Conservation (phyloP, 2,888 invertebrate genomes). For the Nezara viridula region DNA sequence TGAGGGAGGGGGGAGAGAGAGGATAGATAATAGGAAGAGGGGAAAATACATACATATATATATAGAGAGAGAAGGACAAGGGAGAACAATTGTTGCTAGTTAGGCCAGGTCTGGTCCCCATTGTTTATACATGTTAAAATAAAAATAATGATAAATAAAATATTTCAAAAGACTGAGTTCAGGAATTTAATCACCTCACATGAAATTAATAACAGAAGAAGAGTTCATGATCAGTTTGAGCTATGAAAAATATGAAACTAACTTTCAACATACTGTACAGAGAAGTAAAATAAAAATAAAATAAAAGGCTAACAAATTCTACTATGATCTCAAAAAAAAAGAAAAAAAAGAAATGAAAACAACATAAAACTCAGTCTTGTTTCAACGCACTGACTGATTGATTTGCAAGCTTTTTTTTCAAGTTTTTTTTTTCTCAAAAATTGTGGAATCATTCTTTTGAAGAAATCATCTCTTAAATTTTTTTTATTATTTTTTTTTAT, state of each 20-base stretch:
- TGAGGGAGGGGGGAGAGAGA: slow-evolving; percentile 50
- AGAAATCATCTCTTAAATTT: slow-evolving; percentile 45
- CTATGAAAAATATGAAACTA: slow-evolving; percentile 49
- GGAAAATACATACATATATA: slow-evolving; percentile 23
- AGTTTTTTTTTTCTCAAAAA: slow-evolving; percentile 29
- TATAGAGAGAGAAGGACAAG: slow-evolving; percentile 54
- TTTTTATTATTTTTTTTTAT: slow-evolving; percentile 29
- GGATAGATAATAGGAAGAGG: slow-evolving; percentile 1
- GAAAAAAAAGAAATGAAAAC: no score
- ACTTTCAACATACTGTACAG: slow-evolving; percentile 12
- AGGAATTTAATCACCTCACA: slow-evolving; percentile 6
- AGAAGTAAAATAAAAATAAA: background rate
- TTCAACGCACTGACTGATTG: slow-evolving; percentile 52
- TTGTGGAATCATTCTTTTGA: slow-evolving; percentile 51
- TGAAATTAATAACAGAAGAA: slow-evolving; percentile 49
- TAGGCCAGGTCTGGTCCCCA: slow-evolving; percentile 65
- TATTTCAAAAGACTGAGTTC: slow-evolving; percentile 52
- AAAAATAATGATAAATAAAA: slow-evolving; percentile 41
- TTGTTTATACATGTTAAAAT: slow-evolving; percentile 57
- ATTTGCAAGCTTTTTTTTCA: slow-evolving; percentile 54
- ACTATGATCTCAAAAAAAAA: slow-evolving; percentile 23
- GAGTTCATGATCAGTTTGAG: slow-evolving; percentile 56
- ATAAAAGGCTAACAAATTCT: slow-evolving; percentile 45
- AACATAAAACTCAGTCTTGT: slow-evolving; percentile 56
- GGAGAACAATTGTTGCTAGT: slow-evolving; percentile 62